These are phyloP conservation scores for Acanthosoma haemorrhoidale DNA, from an alignment of 2,888 invertebrate species.

Conservation along the genomic window DNA sequence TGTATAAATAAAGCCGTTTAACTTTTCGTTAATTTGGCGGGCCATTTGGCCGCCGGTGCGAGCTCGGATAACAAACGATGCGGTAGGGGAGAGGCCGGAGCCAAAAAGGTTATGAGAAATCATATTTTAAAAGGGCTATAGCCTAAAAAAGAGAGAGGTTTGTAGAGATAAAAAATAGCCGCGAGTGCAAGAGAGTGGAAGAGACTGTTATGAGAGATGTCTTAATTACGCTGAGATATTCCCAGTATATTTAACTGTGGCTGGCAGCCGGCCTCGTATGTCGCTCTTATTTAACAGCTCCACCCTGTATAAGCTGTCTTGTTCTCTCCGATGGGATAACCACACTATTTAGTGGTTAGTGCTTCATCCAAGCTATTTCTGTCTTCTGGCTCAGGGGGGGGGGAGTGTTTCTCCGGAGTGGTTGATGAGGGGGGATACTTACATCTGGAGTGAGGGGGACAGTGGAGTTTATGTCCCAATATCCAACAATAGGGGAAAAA, in stretches of 20 bases:
- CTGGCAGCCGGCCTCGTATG: neutral
- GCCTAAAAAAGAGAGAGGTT: neutral
- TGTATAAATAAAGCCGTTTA: conserved; percentile 9
- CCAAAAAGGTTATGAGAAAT: conserved; percentile 14
- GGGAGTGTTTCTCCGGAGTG: neutral
- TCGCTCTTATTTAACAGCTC: conserved; percentile 1
- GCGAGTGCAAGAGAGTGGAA: neutral
- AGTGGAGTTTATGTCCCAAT: too few species aligned
- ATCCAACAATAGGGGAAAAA: too few species aligned
- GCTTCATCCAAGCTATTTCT: too few species aligned
- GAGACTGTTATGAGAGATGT: conserved; percentile 18
- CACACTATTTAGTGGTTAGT: too few species aligned
- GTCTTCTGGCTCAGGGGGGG: too few species aligned
- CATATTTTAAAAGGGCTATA: conserved; percentile 9
- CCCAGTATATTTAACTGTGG: neutral
- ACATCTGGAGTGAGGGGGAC: neutral
- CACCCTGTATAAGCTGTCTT: conserved; percentile 7
- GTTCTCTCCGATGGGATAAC: too few species aligned
- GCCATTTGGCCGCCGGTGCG: neutral
- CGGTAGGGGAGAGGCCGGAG: neutral
- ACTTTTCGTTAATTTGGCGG: conserved; percentile 23
- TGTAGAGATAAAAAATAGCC: neutral
- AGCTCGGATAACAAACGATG: neutral
- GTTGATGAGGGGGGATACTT: neutral
- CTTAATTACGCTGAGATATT: conserved; percentile 13